phyloP scores from a whole-genome alignment of 2,113 vertebrate genomes.

The Tyto alba region DNA sequence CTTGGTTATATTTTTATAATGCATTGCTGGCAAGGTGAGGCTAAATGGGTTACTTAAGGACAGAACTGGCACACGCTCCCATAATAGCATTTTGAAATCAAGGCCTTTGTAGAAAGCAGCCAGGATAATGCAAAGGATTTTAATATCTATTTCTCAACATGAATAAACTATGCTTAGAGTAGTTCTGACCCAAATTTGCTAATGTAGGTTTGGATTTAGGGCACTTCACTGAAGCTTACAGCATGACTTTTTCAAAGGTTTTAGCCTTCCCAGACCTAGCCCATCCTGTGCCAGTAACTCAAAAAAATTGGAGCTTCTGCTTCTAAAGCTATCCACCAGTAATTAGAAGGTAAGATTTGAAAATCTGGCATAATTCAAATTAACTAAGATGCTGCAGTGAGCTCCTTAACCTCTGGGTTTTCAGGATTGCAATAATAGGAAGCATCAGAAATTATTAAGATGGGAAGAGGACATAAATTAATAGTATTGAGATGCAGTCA shows the following conservation, averaged over 20 bases:
- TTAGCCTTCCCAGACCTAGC: neutral
- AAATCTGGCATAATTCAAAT: neutral
- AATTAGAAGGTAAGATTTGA: neutral
- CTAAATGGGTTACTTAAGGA: conserved; percentile 5
- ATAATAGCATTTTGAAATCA: neutral
- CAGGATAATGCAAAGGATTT: conserved; percentile 6
- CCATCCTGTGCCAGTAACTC: neutral
- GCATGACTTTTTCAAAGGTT: neutral
- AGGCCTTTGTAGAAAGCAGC: neutral
- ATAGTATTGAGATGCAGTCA: neutral
- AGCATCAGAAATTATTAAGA: neutral
- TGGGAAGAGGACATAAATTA: neutral
- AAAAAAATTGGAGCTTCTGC: neutral
- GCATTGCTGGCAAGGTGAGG: neutral
- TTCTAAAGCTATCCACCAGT: neutral
- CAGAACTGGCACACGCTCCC: neutral
- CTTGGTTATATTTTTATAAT: neutral
- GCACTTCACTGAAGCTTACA: neutral
- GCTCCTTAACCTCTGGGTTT: neutral
- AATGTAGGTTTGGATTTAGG: neutral
- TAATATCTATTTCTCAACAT: neutral
- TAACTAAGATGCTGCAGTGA: neutral
- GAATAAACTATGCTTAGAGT: neutral
- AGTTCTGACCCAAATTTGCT: conserved; percentile 22
- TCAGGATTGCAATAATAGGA: neutral